Conservation (phyloP, 2,113 vertebrate genomes). For the Dasypus novemcinctus region DNA sequence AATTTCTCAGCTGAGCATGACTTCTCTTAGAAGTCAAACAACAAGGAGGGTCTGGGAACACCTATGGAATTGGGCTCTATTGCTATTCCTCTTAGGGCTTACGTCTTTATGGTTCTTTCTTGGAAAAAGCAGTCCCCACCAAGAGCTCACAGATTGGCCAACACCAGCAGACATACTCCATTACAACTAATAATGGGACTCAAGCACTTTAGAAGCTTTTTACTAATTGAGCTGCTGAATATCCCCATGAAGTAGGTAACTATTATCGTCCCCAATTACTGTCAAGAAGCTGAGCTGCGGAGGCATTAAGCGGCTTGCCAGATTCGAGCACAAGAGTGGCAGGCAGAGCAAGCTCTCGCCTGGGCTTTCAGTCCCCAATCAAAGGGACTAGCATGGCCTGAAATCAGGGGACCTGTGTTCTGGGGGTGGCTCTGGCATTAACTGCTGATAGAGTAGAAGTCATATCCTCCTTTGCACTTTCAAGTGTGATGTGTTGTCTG, state of each 20-base stretch:
- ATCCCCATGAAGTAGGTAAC: conserved; percentile 71
- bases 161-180: conserved; percentile 18
- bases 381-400: background rate
- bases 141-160: conserved; percentile 4
- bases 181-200: conserved; percentile 66
- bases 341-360: background rate
- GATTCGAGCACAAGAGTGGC: background rate
- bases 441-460: background rate
- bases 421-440: background rate
- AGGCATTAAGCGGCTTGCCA: conserved; percentile 59
- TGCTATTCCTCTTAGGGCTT: background rate
- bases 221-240: conserved; percentile 69
- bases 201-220: conserved; percentile 61
- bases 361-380: background rate
- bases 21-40: background rate
- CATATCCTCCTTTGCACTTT: background rate
- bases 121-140: conserved; percentile 43
- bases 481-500: background rate
- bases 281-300: conserved; percentile 66
- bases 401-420: background rate
- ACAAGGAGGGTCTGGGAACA: background rate
- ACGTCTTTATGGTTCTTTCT: background rate
- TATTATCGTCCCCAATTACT: conserved; percentile 74
- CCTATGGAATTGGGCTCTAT: background rate
- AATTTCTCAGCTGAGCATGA: background rate